phyloP scores from a whole-genome alignment of 1,140 invertebrate genomes.

The Trigoniulus corallinus region DNA sequence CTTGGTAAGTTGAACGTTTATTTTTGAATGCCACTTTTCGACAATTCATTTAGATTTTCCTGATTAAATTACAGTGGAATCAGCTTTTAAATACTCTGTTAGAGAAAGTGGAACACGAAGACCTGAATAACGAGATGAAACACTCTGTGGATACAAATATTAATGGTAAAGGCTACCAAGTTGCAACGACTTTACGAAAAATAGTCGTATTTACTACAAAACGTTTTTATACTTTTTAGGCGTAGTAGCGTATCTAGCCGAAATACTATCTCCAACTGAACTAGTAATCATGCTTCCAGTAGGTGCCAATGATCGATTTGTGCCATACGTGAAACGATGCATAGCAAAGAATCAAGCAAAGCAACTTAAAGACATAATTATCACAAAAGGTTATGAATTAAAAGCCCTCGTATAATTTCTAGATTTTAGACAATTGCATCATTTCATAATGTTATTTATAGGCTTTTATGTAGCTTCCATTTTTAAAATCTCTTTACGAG shows the following conservation, averaged over 20 bases:
- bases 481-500: too few species aligned
- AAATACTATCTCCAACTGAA: neutral
- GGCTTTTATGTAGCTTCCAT: too few species aligned
- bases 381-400: conserved; percentile 3
- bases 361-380: neutral
- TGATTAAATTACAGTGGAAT: too few species aligned
- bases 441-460: too few species aligned
- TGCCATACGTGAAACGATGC: conserved; percentile 1
- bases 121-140: neutral
- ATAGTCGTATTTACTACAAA: neutral
- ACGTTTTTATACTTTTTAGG: neutral
- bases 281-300: neutral
- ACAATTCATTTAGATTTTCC: too few species aligned
- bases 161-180: neutral
- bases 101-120: too few species aligned
- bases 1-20: too few species aligned
- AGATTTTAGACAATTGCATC: too few species aligned
- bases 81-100: too few species aligned
- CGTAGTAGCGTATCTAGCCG: conserved; percentile 1
- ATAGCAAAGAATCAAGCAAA: conserved; percentile 1
- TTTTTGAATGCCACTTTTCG: too few species aligned
- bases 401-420: conserved; percentile 3
- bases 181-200: neutral
- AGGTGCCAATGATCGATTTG: neutral
- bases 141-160: neutral